Evolutionary conservation across 2,113 vertebrate genomes (phyloP), one percentile per base, ranked within the genome.

Genomic region (Ia io): DNA sequence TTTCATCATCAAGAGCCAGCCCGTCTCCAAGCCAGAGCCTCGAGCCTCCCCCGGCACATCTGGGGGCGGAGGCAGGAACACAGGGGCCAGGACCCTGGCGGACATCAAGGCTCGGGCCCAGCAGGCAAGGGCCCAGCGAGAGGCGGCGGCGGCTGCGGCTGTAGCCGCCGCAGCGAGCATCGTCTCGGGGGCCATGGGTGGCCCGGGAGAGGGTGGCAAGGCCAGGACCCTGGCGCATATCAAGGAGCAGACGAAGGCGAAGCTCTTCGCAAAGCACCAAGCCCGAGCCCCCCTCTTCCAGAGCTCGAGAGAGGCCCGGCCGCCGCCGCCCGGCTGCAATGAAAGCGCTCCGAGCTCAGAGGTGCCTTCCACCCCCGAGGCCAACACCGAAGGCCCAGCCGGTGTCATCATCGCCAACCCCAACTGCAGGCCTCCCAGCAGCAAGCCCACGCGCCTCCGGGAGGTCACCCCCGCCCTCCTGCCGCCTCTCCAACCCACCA

Each of bases 31-130:
- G 93, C 95, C 98, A 51, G 98, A 99, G 96, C 98, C 98, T 69
- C 98, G 98, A 61, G 94, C 97, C 69, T 98, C 99, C 83, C 93
- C 97, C 9, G 98, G 98, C 95, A 87, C 98, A 1, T 97, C 98
- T 0, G 92, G 98, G 78, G 98, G 98, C 91, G 97, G 98, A 0
- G 98, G 99, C 47, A 98, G 98, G 95, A 99, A 99, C 97, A 99
- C 98, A 6, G 99, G 99, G 89, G 99, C 99, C 87, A 98, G 99
- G 97, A 99, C 99, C 84, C 98, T 99, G 3, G 99, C 99, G 23
- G 99, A 99, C 94, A 99, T 99, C 97, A 99, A 99, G 98, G 99
- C 99, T 71, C 98, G 99, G 93, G 99, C 99, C 71, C 99, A 99
- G 47, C 99, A 99, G 97, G 99, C 99, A 16, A 98, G 99, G 91